Evolutionary conservation across 2,113 vertebrate genomes (phyloP).

Genomic region (Tretioscincus oriximinensis): DNA sequence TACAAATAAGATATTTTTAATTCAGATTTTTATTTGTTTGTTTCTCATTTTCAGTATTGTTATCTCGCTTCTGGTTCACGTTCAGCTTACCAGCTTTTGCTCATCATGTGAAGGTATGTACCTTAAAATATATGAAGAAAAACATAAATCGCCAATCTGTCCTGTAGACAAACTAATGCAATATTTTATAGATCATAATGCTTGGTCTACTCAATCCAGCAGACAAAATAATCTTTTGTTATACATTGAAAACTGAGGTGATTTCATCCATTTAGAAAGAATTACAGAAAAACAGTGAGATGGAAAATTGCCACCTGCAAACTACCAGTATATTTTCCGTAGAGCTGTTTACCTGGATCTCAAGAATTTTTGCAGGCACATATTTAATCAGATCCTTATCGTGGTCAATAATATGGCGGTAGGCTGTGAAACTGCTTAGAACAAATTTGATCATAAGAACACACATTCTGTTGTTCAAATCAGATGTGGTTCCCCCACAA

Average conservation of each 20-base stretch:
- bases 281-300: neutral
- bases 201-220: conserved; percentile 4
- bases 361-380: neutral
- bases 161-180: conserved; percentile 27
- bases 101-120: neutral
- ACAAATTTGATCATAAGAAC: neutral
- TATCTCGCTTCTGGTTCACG: conserved; percentile 17
- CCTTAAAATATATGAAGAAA: conserved; percentile 1
- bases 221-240: neutral
- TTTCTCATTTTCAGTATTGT: conserved; percentile 2
- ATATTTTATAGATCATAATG: conserved; percentile 20
- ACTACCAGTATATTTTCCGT: conserved; percentile 1
- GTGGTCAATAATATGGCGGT: neutral
- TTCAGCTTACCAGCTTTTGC: conserved; percentile 11
- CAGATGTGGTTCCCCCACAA: neutral
- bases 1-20: neutral
- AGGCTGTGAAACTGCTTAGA: neutral
- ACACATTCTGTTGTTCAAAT: neutral
- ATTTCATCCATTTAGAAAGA: conserved; percentile 14
- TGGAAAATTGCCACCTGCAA: conserved; percentile 20
- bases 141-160: neutral
- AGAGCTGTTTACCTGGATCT: neutral
- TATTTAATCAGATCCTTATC: neutral
- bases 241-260: neutral
- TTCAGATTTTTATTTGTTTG: neutral